Base-by-base conservation (phyloP, 2,888 invertebrate species). In the Noctua fimbriata region DNA sequence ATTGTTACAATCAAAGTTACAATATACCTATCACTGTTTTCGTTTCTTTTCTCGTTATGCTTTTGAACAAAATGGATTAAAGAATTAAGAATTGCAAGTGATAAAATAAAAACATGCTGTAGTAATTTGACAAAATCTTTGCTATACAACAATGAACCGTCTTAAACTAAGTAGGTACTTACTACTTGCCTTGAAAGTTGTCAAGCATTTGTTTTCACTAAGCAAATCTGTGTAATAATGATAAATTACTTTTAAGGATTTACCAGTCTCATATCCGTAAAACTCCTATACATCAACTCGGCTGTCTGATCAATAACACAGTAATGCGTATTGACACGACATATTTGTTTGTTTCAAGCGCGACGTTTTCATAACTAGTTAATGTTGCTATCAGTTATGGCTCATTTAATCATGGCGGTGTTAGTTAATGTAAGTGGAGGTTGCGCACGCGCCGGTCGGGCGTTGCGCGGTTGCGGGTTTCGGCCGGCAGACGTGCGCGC, bases 401-500 rank as follows among this genome's bases (percentile, higher is more conserved):
- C 81, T 89, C 80, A 89, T 89, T 88, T 81, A 89, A 81, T 86
- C 76, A 86, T 88, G 78, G 60, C 76, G 52, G 76, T 69, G 66
- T 83, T 83, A 79, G 78, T 82, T 82, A 83, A 87, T 82, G 73
- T 83, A 84, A 88, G 84, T 77, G 77, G 87, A 77, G 72, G 83
- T 77, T 81, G 85, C 71, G 89, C 88, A 88, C 88, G 88, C 89
- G 81, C 70, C 82, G 75, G 75, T 63, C 77, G 74, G 76, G 86
- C 78, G 73, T 73, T 76, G 82, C 78, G 83, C 83, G 82, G 77
- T 75, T 77, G 83, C 89, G 88, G 70, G 85, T 75, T 85, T 88
- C 79, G 88, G 79, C 74, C 44, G 80, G 89, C 89, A 93, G 93
- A 93, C 93, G 91, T 87, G 86, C 89, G 88, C 92, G 90, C 90